A percentile compares a stretch with the other conserved stretches of the same genome.
These are phyloP conservation scores for Zapornia atra DNA, from an alignment of 2,113 vertebrate species.

Conservation along the genomic window DNA sequence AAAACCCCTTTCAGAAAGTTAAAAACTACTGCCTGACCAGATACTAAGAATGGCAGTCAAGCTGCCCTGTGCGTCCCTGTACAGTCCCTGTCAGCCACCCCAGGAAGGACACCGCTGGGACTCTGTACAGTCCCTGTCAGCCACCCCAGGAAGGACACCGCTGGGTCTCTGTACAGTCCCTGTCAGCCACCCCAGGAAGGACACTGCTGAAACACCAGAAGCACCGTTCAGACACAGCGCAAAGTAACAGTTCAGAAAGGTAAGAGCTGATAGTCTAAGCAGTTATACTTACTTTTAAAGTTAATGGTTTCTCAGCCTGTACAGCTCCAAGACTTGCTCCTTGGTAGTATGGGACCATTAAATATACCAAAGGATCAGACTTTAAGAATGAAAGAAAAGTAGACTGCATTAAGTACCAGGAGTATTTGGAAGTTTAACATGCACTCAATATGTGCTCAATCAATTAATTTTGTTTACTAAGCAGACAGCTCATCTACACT, in stretches of 20 bases:
- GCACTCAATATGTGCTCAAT: neutral
- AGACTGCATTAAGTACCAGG: neutral
- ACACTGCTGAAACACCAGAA: neutral
- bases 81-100: neutral
- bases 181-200: neutral
- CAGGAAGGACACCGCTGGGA: neutral
- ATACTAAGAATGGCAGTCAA: neutral
- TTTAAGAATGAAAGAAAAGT: conserved; percentile 26
- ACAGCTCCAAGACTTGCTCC: conserved; percentile 72
- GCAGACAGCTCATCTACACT: neutral
- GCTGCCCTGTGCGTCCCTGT: neutral
- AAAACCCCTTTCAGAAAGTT: neutral
- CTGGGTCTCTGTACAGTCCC: neutral
- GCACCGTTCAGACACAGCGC: neutral
- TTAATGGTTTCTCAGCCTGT: conserved; percentile 76
- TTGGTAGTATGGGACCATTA: conserved; percentile 83
- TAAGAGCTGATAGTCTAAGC: neutral
- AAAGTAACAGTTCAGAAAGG: neutral
- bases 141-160: too few species aligned
- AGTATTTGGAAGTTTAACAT: neutral
- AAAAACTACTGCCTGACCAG: neutral
- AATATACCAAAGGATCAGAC: conserved; percentile 82
- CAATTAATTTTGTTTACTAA: neutral
- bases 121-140: neutral
- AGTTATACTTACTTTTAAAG: conserved; percentile 73